phyloP scores from a whole-genome alignment of 2,113 vertebrate species.

The Nerophis ophidion region DNA sequence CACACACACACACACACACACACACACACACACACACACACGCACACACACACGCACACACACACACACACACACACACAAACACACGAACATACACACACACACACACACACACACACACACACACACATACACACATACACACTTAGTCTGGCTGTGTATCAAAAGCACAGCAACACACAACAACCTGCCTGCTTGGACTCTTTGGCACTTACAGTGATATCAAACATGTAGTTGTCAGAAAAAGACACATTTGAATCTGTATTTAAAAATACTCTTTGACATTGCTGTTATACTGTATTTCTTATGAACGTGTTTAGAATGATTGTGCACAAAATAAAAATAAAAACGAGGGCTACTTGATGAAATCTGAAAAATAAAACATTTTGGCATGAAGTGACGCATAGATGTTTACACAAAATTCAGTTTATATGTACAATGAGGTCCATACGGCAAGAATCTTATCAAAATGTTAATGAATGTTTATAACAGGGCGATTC shows the following conservation, averaged over 20 bases:
- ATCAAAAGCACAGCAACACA: constrained; percentile 45
- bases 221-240: constrained; percentile 39
- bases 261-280: constrained; percentile 39
- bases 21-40: constrained; percentile 29
- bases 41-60: constrained; percentile 28
- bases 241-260: constrained; percentile 34
- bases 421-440: too few relatives aligned
- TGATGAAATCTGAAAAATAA: constrained; percentile 6
- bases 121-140: constrained; percentile 17
- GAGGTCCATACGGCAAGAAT: too few relatives aligned
- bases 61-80: constrained; percentile 29
- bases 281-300: constrained; percentile 44
- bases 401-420: too few relatives aligned
- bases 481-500: too few relatives aligned
- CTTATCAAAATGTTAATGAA: too few relatives aligned
- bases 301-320: background rate
- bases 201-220: constrained; percentile 39
- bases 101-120: constrained; percentile 1
- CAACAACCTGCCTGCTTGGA: constrained; percentile 42
- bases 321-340: constrained; percentile 32
- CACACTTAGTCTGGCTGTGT: constrained; percentile 38
- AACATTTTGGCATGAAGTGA: too few relatives aligned
- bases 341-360: too few relatives aligned
- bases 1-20: constrained; percentile 27
- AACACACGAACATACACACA: constrained; percentile 28